Conservation (phyloP, 2,797 vertebrate genomes). For the Neosilurus mollespiculum region DNA sequence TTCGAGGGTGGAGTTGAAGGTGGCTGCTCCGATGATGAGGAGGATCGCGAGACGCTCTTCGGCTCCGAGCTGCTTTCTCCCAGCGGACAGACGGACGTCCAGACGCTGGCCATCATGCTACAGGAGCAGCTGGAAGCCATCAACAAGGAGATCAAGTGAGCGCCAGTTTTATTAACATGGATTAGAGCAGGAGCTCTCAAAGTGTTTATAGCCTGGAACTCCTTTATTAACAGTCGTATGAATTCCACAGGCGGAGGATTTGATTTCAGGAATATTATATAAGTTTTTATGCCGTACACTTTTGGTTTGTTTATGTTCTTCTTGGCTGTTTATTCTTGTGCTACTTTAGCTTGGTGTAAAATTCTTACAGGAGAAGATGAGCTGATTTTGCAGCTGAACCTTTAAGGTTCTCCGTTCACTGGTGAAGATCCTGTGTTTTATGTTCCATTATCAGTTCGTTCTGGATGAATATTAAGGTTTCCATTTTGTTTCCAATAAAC, state of each 20-base stretch:
- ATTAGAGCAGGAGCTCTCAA: not conserved
- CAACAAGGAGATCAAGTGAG: slow-evolving; percentile 90
- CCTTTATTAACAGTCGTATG: not conserved
- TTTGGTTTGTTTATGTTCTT: too few relatives aligned
- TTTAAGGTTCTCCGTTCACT: too few relatives aligned
- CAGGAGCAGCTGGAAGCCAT: slow-evolving; percentile 89
- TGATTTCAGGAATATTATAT: not conserved
- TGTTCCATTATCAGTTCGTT: too few relatives aligned
- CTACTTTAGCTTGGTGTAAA: too few relatives aligned
- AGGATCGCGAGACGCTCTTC: slow-evolving; percentile 77
- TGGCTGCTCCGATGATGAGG: slow-evolving; percentile 76
- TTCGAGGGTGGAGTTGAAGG: slow-evolving; percentile 69
- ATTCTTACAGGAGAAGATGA: too few relatives aligned
- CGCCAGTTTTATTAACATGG: not conserved
- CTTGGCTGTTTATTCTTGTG: too few relatives aligned
- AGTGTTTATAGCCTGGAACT: not conserved
- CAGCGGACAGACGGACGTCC: slow-evolving; percentile 85
- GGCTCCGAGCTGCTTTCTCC: slow-evolving; percentile 83
- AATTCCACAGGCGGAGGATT: not conserved
- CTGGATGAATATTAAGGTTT: too few relatives aligned
- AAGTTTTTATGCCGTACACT: not conserved
- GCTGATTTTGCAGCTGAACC: too few relatives aligned
- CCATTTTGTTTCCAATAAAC: too few relatives aligned
- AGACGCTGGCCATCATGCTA: slow-evolving; percentile 88
- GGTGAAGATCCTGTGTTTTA: too few relatives aligned